Evolutionary conservation across 2,888 invertebrate species (phyloP).

Genomic region (Biston stratarius): DNA sequence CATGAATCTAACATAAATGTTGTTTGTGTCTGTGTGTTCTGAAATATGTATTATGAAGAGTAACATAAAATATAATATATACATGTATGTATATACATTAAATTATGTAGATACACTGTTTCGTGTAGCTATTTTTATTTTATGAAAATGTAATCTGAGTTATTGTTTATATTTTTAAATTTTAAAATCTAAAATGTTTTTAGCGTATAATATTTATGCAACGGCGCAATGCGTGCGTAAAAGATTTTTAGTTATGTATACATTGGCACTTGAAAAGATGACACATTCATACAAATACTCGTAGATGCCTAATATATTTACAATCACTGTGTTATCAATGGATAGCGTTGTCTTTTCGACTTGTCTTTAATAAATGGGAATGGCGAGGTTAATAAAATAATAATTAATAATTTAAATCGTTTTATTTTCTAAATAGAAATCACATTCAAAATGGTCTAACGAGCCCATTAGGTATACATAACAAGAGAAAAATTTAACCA

Average conservation of each 20-base stretch:
- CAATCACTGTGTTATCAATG: not conserved
- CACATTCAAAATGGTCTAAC: constrained; percentile 23
- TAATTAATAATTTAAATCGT: constrained; percentile 32
- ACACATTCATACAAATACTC: not conserved
- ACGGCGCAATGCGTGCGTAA: not conserved
- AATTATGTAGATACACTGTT: no score
- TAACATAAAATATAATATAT: no score
- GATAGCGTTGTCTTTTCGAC: constrained; percentile 30
- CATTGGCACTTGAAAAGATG: not conserved
- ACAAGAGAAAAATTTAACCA: constrained; percentile 23
- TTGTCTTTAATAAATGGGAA: constrained; percentile 12
- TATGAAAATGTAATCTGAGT: no score
- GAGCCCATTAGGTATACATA: constrained; percentile 18
- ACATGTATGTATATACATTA: no score
- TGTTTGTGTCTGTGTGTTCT: no score
- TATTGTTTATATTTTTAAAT: no score
- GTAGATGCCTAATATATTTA: not conserved
- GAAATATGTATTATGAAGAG: no score
- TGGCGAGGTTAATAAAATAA: constrained; percentile 23
- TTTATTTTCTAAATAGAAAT: constrained; percentile 32
- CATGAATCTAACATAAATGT: no score
- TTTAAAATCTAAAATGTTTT: no score
- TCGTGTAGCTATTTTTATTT: no score
- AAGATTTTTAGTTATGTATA: not conserved
- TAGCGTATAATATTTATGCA: no score